Base-by-base conservation (phyloP, 2,888 invertebrate species). In the Amorpha juglandis region DNA sequence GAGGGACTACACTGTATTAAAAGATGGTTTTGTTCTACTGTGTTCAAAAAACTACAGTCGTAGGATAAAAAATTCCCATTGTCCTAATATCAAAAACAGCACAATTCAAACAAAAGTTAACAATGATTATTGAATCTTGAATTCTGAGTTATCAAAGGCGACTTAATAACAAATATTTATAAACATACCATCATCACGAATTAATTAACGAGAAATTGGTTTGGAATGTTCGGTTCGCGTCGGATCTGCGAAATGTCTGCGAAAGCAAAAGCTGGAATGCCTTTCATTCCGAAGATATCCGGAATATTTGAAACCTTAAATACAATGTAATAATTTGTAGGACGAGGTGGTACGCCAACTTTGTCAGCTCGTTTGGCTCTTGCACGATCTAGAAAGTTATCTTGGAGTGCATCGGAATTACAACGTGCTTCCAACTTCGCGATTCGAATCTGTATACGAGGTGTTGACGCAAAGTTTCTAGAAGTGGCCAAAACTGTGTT, bases 341-440 rank as follows among this genome's bases (percentile, higher is more conserved):
- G 74, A 75, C 68, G 71, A 75, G 75, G 76, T 78, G 75, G 76
- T 78, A 71, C 74, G 77, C 76, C 78, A 89, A 91, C 86, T 90
- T 89, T 84, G 89, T 88, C 88, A 88, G 88, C 83, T 89, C 89
- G 87, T 88, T 89, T 86, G 82, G 85, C 82, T 79, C 82, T 77
- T 80, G 75, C 83, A 80, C 87, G 83, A 89, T 86, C 87, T 78
- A 74, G 80, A 83, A 87, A 91, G 88, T 90, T 90, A 89, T 89
- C 88, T 86, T 78, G 78, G 78, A 91, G 90, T 90, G 90, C 91
- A 91, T 90, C 83, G 87, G 83, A 86, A 89, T 89, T 91, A 89
- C 89, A 87, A 86, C 87, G 85, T 87, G 80, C 84, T 83, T 76
- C 80, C 78, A 89, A 89, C 84, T 89, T 89, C 75, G 81, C 81